Evolutionary conservation across 2,888 invertebrate species (phyloP).

Genomic region (Pherbina coryleti): DNA sequence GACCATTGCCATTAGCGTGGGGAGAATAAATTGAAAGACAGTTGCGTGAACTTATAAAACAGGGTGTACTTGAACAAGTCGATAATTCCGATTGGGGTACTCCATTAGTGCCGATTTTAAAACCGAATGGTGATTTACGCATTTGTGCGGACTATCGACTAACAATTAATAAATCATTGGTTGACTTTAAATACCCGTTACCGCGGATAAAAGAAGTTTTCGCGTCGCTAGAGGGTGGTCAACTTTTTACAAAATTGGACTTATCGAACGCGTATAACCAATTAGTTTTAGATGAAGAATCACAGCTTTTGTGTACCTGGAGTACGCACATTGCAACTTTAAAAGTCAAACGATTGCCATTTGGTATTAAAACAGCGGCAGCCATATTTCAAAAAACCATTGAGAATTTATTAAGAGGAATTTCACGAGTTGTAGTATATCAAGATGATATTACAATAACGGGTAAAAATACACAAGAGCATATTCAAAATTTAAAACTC

Average conservation of each 20-base stretch:
- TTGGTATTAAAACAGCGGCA: too few relatives aligned
- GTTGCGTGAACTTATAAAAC: not conserved
- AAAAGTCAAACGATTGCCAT: too few relatives aligned
- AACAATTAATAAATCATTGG: slow-evolving; percentile 33
- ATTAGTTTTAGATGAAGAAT: slow-evolving; percentile 44
- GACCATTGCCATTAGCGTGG: slow-evolving; percentile 10
- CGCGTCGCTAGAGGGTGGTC: not conserved
- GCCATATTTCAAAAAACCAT: too few relatives aligned
- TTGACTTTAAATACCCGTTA: slow-evolving; percentile 21
- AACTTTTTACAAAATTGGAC: slow-evolving; percentile 23
- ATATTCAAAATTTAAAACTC: too few relatives aligned
- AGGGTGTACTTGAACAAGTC: slow-evolving; percentile 8
- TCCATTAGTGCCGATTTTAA: slow-evolving; percentile 5
- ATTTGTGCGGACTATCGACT: slow-evolving; percentile 27
- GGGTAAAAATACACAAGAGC: too few relatives aligned
- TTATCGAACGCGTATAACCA: slow-evolving; percentile 51
- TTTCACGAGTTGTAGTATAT: too few relatives aligned
- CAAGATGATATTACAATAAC: too few relatives aligned
- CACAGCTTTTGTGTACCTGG: too few relatives aligned
- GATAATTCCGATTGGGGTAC: slow-evolving; percentile 28
- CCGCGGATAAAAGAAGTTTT: slow-evolving; percentile 7
- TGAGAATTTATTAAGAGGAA: too few relatives aligned
- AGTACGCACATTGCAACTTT: too few relatives aligned
- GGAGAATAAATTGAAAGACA: not conserved
- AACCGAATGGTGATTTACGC: not conserved